Evolutionary conservation across 1,140 invertebrate genomes (phyloP).

Genomic region (Brachionus rotundiformis): DNA sequence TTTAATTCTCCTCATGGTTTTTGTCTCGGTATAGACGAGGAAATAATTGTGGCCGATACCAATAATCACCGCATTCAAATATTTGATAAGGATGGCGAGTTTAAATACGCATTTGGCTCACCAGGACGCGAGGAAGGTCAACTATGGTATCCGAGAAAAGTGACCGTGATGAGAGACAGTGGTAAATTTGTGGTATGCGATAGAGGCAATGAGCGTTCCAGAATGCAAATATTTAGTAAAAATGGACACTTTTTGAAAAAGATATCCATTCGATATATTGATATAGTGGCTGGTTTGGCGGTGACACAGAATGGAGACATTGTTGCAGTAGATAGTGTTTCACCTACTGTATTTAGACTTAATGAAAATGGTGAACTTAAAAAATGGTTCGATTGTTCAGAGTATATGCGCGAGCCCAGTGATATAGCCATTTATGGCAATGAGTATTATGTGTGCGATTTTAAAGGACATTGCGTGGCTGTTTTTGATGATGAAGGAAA

Average conservation of each 20-base stretch:
- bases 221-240: conserved; percentile 85
- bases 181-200: conserved; percentile 86
- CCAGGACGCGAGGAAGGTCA: conserved; percentile 86
- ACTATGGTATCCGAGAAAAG: conserved; percentile 92
- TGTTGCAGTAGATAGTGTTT: conserved; percentile 93
- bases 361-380: conserved; percentile 83
- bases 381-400: conserved; percentile 92
- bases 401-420: conserved; percentile 92
- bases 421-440: conserved; percentile 91
- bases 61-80: conserved; percentile 90
- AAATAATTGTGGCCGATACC: conserved; percentile 88
- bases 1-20: conserved; percentile 96
- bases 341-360: conserved; percentile 91
- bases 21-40: conserved; percentile 82
- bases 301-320: conserved; percentile 86
- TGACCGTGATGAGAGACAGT: conserved; percentile 77
- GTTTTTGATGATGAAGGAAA: conserved; percentile 88
- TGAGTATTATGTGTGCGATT: conserved; percentile 95
- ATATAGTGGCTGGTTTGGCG: conserved; percentile 92
- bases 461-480: conserved; percentile 93
- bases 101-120: conserved; percentile 84
- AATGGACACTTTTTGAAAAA: conserved; percentile 76
- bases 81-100: conserved; percentile 83
- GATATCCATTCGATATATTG: conserved; percentile 88
- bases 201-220: conserved; percentile 87